Percentiles rank a stretch among this genome's conserved stretches.
These are phyloP conservation scores for Pammene fasciana DNA, from an alignment of 2,888 invertebrate species.

Conservation along the genomic window DNA sequence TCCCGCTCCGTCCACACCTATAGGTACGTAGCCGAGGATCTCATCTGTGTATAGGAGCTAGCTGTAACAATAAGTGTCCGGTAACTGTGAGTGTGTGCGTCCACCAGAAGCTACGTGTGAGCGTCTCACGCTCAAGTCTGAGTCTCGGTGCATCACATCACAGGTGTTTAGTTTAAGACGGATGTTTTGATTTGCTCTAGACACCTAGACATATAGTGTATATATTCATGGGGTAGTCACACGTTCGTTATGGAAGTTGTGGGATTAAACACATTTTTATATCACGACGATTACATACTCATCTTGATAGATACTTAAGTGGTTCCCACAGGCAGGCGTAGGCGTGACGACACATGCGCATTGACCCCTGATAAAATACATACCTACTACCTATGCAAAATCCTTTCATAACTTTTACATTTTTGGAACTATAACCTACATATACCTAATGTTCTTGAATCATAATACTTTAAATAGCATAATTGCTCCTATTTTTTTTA, in stretches of 20 bases:
- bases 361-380: too few relatives aligned
- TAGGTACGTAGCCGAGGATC: conserved; percentile 76
- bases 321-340: too few relatives aligned
- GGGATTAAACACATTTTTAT: background rate
- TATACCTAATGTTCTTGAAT: too few relatives aligned
- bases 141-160: conserved; percentile 27
- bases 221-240: conserved; percentile 41
- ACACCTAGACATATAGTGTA: conserved; percentile 52
- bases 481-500: too few relatives aligned
- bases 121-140: conserved; percentile 42
- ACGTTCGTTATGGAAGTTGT: background rate
- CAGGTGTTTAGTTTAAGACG: conserved; percentile 52
- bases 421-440: too few relatives aligned
- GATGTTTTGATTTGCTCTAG: conserved; percentile 55
- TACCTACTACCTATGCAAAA: too few relatives aligned
- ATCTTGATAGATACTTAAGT: too few relatives aligned
- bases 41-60: conserved; percentile 57
- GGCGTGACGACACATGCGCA: too few relatives aligned
- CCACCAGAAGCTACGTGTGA: conserved; percentile 43
- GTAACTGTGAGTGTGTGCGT: conserved; percentile 52
- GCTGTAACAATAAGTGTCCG: conserved; percentile 61
- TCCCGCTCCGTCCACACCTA: conserved; percentile 73
- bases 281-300: background rate
- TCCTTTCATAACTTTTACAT: too few relatives aligned
- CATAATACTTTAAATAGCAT: too few relatives aligned